Base-by-base conservation (phyloP, 2,888 invertebrate species). In the Acrobasis repandana region DNA sequence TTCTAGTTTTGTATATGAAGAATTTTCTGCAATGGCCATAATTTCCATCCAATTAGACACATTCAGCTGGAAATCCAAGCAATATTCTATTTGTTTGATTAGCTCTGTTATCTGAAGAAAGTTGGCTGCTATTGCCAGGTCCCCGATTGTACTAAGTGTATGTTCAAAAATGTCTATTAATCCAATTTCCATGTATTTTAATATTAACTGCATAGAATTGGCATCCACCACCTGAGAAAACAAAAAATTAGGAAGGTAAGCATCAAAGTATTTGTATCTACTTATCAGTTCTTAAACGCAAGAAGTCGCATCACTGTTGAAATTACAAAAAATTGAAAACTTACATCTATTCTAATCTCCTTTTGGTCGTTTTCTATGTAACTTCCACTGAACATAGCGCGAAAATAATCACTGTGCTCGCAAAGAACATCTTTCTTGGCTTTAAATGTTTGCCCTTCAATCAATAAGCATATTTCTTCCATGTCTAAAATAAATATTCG, bases 321-420 rank as follows among this genome's bases (percentile, higher is more conserved):
- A 28, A 28, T 28, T 8, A 28, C 8, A 28, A 28, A 28, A 5
- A 6, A 28, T 28, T n/a, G n/a, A 28, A 28, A 28, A 71, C 86
- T 79, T 76, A 92, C 92, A 66, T 90, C 84, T 49, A 92, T 89
- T 51, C 67, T 63, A 50, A 92, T 83, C 77, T 84, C 79, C 57
- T 79, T 65, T 67, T 82, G 77, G 47, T 83, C 72, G 50, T 85
- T 79, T 78, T 92, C 92, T 2, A 83, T 72, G 67, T 85, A 92
- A 70, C 79, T 82, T 1, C 92, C 92, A 64, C 88, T 90, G 66
- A 92, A 92, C 92, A 92, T 92, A 18, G 91, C 92, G 9, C 80
- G 75, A 71, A 92, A 92, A 77, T 91, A 92, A 72, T 91, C 90
- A 69, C 92, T 92, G 60, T 86, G 72, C 73, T 88, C 82, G 67